Base-by-base conservation (phyloP, 2,113 vertebrate genomes). In the Hylia prasina region DNA sequence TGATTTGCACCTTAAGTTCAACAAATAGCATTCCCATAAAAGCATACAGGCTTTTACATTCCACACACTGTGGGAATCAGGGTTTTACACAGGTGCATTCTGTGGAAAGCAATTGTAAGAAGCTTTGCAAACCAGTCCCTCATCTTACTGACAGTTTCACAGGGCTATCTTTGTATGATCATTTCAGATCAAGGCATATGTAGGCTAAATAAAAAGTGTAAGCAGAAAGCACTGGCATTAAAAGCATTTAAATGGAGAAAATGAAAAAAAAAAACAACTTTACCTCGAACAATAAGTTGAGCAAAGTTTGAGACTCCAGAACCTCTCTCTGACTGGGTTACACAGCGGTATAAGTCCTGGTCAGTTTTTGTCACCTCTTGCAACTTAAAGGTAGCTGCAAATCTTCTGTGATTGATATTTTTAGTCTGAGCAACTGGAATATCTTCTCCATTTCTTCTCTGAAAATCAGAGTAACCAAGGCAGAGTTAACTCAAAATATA, bases 301-400 rank as follows among this genome's bases (percentile, higher is more conserved):
- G 99, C 99, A 86, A 99, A 99, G 97, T 99, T 99, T 48, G 99
- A 99, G 65, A 99, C 99, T 82, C 99, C 99, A 1, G 99, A 99
- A 60, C 99, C 99, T 56, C 99, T 98, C 69, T 99, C 99, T 54
- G 99, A 99, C 71, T 99, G 99, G 91, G 99, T 99, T 92, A 99
- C 99, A 39, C 99, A 99, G 88, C 99, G 99, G 83, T 99, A 99
- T 87, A 99, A 98, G 97, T 99, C 99, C 91, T 99, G 99, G 92
- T 99, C 99, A 1, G 98, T 98, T 98, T 98, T 99, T 64, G 98
- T 99, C 95, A 99, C 99, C 94, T 99, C 99, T 80, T 98, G 99
- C 91, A 99, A 98, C 86, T 98, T 98, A 96, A 99, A 99, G 25
- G 99, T 98, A 78, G 99, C 99, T 22, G 99, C 99, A 94, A 99